Percentiles rank a stretch among this genome's conserved stretches.
These are phyloP conservation scores for Drosophila helvetica DNA, from an alignment of 2,888 invertebrate species.

Conservation along the genomic window DNA sequence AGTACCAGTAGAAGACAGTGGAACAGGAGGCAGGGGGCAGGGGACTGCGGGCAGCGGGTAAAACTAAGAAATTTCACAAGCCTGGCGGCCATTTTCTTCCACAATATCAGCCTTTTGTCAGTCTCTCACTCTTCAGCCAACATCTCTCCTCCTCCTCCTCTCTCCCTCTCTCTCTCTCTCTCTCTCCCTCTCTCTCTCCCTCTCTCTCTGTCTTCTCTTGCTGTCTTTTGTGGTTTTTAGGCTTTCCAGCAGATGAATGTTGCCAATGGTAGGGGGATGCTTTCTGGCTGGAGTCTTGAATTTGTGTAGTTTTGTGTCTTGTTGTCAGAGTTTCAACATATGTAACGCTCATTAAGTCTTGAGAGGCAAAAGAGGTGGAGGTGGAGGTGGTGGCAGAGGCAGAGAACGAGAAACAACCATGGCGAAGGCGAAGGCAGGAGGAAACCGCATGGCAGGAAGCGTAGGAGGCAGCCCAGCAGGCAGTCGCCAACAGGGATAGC, in stretches of 20 bases:
- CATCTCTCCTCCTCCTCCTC: no score
- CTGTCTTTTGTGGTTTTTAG: conserved; percentile 36
- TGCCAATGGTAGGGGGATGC: background rate
- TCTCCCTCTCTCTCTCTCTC: background rate
- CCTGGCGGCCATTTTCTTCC: conserved; percentile 68
- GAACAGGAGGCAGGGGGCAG: background rate
- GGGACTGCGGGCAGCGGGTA: background rate
- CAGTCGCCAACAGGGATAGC: background rate
- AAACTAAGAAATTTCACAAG: conserved; percentile 71
- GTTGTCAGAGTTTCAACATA: conserved; percentile 23
- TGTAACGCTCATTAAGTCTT: conserved; percentile 22
- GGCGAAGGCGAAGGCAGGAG: background rate
- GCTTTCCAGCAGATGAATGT: conserved; percentile 50
- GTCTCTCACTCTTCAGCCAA: background rate
- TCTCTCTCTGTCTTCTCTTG: conserved; percentile 23
- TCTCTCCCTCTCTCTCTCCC: background rate
- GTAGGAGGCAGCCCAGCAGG: no score
- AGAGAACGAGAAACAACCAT: background rate
- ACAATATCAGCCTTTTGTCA: conserved; percentile 35
- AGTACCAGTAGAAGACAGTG: conserved; percentile 25
- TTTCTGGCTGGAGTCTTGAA: conserved; percentile 9
- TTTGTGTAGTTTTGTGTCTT: conserved; percentile 20
- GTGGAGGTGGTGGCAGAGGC: background rate
- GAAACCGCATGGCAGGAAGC: background rate
- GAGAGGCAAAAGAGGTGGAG: background rate